Evolutionary conservation across 2,888 invertebrate genomes (phyloP).

Genomic region (Leptinotarsa peninsularis): DNA sequence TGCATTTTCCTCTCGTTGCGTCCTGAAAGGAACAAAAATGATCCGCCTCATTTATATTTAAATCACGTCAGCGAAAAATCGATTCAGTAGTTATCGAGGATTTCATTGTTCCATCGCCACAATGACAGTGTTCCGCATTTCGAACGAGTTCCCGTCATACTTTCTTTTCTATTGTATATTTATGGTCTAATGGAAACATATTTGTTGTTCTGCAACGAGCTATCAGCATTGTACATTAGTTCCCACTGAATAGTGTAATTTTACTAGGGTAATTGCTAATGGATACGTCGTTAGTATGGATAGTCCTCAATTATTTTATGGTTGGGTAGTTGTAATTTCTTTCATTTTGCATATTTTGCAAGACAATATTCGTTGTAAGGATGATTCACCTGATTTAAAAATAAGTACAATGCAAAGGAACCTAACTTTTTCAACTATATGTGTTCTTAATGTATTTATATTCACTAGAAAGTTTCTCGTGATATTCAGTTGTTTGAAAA

Average conservation of each 20-base stretch:
- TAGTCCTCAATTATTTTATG: background rate
- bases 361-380: background rate
- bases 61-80: slow-evolving; percentile 18
- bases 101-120: slow-evolving; percentile 19
- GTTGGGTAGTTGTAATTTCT: background rate
- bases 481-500: too few species aligned
- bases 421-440: too few species aligned
- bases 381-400: background rate
- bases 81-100: slow-evolving; percentile 16
- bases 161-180: slow-evolving; percentile 24
- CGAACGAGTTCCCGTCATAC: slow-evolving; percentile 8
- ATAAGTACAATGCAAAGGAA: too few species aligned
- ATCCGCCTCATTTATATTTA: slow-evolving; percentile 9
- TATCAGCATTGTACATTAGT: slow-evolving; percentile 17
- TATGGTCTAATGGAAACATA: slow-evolving; percentile 19
- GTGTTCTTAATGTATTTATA: too few species aligned
- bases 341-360: background rate
- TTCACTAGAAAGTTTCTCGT: too few species aligned
- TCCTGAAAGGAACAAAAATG: slow-evolving; percentile 7
- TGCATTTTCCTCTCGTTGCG: slow-evolving; percentile 11
- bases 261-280: slow-evolving; percentile 12
- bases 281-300: background rate
- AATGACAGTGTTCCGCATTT: slow-evolving; percentile 15
- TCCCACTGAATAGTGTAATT: slow-evolving; percentile 10
- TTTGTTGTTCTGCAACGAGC: slow-evolving; percentile 6